Evolutionary conservation across 2,888 invertebrate species (phyloP).

Genomic region (Ceraclea dissimilis): DNA sequence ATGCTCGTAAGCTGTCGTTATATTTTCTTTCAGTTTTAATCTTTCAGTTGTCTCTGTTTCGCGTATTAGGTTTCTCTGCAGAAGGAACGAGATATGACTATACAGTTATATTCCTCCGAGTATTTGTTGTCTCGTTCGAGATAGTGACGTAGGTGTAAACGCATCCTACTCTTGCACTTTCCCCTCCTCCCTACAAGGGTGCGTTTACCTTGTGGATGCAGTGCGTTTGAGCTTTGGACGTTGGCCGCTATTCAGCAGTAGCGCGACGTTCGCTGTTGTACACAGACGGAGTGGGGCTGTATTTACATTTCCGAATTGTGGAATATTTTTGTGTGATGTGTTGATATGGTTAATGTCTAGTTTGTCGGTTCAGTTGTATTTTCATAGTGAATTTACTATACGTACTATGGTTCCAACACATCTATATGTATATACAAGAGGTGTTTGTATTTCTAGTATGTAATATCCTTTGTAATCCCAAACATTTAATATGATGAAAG

Average conservation of each 20-base stretch:
- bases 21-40: neutral
- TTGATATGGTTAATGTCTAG: no score
- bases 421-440: no score
- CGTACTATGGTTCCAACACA: no score
- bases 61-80: neutral
- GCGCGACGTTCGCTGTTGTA: conserved; percentile 12
- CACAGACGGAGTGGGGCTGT: neutral
- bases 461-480: no score
- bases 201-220: conserved; percentile 23
- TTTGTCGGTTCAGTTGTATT: no score
- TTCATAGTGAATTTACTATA: no score
- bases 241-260: conserved; percentile 12
- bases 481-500: no score
- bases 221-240: conserved; percentile 17
- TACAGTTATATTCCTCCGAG: neutral
- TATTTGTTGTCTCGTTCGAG: conserved; percentile 6
- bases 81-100: neutral
- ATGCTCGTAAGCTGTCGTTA: neutral
- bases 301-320: no score
- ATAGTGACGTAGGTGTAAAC: conserved; percentile 22
- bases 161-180: conserved; percentile 22
- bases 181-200: conserved; percentile 15
- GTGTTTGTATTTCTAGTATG: no score
- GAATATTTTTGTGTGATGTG: no score
- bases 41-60: neutral